Evolutionary conservation across 2,113 vertebrate genomes (phyloP), one percentile per base, ranked within the genome.

Genomic region (Podarcis muralis): DNA sequence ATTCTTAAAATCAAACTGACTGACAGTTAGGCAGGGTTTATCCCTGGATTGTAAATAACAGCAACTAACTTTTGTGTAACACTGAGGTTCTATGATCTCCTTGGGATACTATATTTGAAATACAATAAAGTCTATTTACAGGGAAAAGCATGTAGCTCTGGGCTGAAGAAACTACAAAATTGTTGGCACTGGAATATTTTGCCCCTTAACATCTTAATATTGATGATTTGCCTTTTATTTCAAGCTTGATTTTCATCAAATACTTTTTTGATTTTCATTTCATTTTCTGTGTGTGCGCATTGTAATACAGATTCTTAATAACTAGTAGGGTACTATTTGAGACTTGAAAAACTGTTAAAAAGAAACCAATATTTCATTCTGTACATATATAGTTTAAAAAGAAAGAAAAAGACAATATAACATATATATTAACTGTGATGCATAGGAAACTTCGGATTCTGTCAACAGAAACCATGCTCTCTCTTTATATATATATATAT

Each of bases 71-170:
- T 94, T 92, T 87, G 65, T 74, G 66, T 77, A 83, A 83, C 76
- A 37, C 89, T 84, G 81, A 57, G 93, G 93, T 95, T 96, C 87
- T 92, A 91, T 90, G 92, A 93, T 93, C 94, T 85, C 84, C 92
- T 84, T 82, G 94, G 93, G 88, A 92, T 93, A 95, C 93, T 90
- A 13, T 86, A 85, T n/a, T 77, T 87, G 35, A 92, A 93, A 92
- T 83, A 93, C 40, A 95, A 78, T 92, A 90, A 88, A 92, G 89
- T 92, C 93, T 95, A 93, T 94, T 94, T 93, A 97, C 82, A 96
- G 96, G 97, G 96, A 96, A 97, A 95, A 96, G 97, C 95, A 97
- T 97, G 97, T 98, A 96, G 95, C 95, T 94, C 96, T 98, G 96
- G 96, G 97, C 96, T 98, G 93, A 96, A 97, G 95, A 96, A 92